Percentiles rank a stretch among this genome's conserved stretches.
These are phyloP conservation scores for Drosophila prostipennis DNA, from an alignment of 2,888 invertebrate species.

Conservation along the genomic window DNA sequence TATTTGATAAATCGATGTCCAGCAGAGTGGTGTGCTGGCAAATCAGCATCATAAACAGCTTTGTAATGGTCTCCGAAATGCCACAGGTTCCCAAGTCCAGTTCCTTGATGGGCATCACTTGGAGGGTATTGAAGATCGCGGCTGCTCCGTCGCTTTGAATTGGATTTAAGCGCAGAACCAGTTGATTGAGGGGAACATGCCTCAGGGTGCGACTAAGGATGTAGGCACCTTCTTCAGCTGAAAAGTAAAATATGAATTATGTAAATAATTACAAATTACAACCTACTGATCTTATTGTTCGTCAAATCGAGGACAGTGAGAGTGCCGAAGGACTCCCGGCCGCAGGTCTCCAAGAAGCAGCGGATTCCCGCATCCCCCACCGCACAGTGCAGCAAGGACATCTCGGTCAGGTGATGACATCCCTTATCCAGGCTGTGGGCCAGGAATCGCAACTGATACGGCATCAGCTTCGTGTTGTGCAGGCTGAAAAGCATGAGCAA, in stretches of 20 bases:
- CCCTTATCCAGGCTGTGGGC: slow-evolving; percentile 82
- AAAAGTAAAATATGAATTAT: not conserved
- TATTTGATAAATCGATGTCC: slow-evolving; percentile 80
- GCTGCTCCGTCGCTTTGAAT: slow-evolving; percentile 83
- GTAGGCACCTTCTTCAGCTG: slow-evolving; percentile 82
- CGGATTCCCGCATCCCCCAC: slow-evolving; percentile 82
- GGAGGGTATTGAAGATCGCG: slow-evolving; percentile 78
- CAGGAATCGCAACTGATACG: slow-evolving; percentile 80
- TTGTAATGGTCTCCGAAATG: slow-evolving; percentile 75
- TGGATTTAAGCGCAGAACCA: slow-evolving; percentile 82
- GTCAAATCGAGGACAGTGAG: slow-evolving; percentile 79
- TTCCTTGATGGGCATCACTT: slow-evolving; percentile 71
- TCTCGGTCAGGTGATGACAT: slow-evolving; percentile 76
- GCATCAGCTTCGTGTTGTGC: slow-evolving; percentile 82
- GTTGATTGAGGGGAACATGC: slow-evolving; percentile 68
- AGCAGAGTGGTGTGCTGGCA: slow-evolving; percentile 75
- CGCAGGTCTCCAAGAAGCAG: slow-evolving; percentile 78
- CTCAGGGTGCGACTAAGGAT: slow-evolving; percentile 76
- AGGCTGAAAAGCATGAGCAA: slow-evolving; percentile 57
- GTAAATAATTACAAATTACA: no score
- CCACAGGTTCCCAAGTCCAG: slow-evolving; percentile 81
- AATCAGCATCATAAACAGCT: slow-evolving; percentile 80
- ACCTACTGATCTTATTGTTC: slow-evolving; percentile 82
- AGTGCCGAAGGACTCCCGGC: slow-evolving; percentile 80
- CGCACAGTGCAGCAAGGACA: slow-evolving; percentile 80